phyloP scores from a whole-genome alignment of 2,797 vertebrate species.

The Aldrovandia affinis region DNA sequence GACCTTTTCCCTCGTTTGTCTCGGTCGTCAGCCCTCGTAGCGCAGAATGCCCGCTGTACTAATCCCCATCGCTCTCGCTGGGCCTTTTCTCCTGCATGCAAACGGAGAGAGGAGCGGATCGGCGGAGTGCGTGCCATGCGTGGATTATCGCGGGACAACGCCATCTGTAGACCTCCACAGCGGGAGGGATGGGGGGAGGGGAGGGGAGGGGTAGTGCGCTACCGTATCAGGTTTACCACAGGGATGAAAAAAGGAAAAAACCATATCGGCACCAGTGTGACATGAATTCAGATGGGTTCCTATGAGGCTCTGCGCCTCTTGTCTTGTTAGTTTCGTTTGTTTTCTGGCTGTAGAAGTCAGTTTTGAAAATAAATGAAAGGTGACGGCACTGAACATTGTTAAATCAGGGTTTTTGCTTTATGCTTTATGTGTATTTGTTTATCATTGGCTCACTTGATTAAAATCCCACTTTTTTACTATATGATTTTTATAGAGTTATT shows the following conservation, averaged over 20 bases:
- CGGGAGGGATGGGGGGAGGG: neutral
- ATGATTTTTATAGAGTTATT: neutral
- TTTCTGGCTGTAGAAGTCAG: neutral
- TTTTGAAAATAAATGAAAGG: neutral
- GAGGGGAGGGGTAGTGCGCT: neutral
- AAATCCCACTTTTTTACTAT: too few species aligned
- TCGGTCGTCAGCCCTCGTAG: neutral
- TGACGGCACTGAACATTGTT: neutral
- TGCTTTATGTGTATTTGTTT: neutral
- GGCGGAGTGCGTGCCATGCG: neutral
- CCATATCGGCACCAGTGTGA: neutral
- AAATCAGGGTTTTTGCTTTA: neutral
- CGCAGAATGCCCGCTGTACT: neutral
- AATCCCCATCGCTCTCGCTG: neutral
- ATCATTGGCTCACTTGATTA: neutral
- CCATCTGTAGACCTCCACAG: slow-evolving; percentile 25
- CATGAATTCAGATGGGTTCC: neutral
- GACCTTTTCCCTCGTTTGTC: neutral
- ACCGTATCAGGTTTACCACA: neutral
- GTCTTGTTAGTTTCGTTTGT: neutral
- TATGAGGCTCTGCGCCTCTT: neutral
- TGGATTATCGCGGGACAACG: slow-evolving; percentile 17
- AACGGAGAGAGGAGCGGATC: slow-evolving; percentile 15
- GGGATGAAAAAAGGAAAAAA: neutral
- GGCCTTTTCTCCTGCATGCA: neutral